These are phyloP conservation scores for Trissolcus brochymenae DNA, from an alignment of 2,888 invertebrate genomes.

Conservation along the genomic window DNA sequence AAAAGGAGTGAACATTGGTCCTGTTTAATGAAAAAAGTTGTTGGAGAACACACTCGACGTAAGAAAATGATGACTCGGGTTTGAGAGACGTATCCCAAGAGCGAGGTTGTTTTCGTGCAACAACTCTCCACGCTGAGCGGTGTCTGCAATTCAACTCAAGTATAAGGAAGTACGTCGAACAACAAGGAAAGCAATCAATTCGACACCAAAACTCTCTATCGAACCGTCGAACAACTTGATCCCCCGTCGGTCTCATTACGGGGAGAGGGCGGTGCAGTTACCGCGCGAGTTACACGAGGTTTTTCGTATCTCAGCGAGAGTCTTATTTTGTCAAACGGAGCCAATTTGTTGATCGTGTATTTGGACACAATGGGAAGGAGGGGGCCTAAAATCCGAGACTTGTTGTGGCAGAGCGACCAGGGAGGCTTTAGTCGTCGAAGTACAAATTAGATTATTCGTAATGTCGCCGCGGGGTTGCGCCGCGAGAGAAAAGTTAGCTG, in stretches of 20 bases:
- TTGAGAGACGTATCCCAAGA: slow-evolving; percentile 4
- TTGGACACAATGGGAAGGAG: slow-evolving; percentile 44
- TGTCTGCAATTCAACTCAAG: slow-evolving; percentile 45
- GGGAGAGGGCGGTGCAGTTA: slow-evolving; percentile 14
- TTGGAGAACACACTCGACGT: not conserved
- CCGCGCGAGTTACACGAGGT: slow-evolving; percentile 19
- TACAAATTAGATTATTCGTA: slow-evolving; percentile 73
- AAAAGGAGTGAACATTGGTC: not conserved
- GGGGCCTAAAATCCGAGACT: slow-evolving; percentile 48
- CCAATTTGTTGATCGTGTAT: slow-evolving; percentile 66
- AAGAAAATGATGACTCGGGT: slow-evolving; percentile 9
- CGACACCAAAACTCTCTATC: slow-evolving; percentile 46
- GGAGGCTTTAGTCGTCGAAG: slow-evolving; percentile 65
- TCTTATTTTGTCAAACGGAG: slow-evolving; percentile 69
- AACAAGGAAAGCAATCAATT: slow-evolving; percentile 57
- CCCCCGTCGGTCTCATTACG: slow-evolving; percentile 45
- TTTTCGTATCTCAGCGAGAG: slow-evolving; percentile 19
- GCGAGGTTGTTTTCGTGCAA: slow-evolving; percentile 18
- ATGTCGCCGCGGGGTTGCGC: slow-evolving; percentile 69
- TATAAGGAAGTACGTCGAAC: slow-evolving; percentile 40
- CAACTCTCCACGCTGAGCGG: slow-evolving; percentile 16
- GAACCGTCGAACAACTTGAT: slow-evolving; percentile 50
- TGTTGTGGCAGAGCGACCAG: slow-evolving; percentile 43
- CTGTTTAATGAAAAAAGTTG: slow-evolving; percentile 3
- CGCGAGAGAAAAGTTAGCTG: slow-evolving; percentile 70